A percentile compares a stretch with the other conserved stretches of the same genome.
These are phyloP conservation scores for Sthenelais limicola DNA, from an alignment of 2,888 invertebrate species.

Conservation along the genomic window DNA sequence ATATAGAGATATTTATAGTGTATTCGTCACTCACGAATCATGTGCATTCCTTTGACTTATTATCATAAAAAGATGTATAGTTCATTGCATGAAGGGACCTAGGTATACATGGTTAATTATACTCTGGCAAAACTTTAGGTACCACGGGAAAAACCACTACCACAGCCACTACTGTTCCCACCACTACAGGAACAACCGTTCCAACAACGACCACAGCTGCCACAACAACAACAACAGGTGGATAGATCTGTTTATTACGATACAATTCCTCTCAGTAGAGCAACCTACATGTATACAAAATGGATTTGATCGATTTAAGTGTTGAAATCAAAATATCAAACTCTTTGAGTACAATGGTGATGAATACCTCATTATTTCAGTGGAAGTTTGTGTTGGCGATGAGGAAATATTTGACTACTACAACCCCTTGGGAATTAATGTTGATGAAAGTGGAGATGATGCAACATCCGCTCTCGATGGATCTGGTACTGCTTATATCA, in stretches of 20 bases:
- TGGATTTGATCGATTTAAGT: not conserved
- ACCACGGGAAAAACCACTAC: not conserved
- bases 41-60: too few species aligned
- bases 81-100: too few species aligned
- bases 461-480: not conserved
- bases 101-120: too few species aligned
- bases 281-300: not conserved
- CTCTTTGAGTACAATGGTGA: not conserved
- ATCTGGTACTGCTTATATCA: conserved; percentile 3
- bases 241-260: not conserved
- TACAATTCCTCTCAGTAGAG: not conserved
- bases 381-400: not conserved
- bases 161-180: not conserved
- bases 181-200: not conserved
- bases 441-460: not conserved
- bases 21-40: too few species aligned
- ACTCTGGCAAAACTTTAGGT: too few species aligned
- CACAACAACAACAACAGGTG: conserved; percentile 18
- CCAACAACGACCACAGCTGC: conserved; percentile 23
- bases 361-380: not conserved
- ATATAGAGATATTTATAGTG: too few species aligned
- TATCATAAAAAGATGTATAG: too few species aligned
- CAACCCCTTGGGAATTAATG: not conserved
- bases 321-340: not conserved
- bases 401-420: conserved; percentile 19